Evolutionary conservation across 2,888 invertebrate genomes (phyloP).

Genomic region (Mylabris sibirica): DNA sequence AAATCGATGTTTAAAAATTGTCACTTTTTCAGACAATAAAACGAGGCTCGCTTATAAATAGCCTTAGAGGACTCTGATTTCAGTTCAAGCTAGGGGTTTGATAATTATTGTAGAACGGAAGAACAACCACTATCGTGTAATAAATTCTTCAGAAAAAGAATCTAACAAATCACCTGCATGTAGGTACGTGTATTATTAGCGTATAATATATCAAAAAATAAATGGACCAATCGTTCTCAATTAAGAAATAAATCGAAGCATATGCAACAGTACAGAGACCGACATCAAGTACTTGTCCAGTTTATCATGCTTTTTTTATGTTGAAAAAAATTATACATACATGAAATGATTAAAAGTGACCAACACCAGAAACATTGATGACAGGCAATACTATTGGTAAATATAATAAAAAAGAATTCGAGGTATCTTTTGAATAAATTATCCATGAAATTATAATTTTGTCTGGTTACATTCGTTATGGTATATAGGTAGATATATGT

Average conservation of each 20-base stretch:
- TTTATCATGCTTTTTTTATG: conserved; percentile 1
- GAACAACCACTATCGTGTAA: not conserved
- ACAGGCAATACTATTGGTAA: not conserved
- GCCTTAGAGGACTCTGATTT: too few species aligned
- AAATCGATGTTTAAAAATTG: too few species aligned
- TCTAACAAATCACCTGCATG: conserved; percentile 29
- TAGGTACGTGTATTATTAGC: conserved; percentile 36
- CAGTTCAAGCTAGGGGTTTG: too few species aligned
- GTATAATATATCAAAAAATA: conserved; percentile 36
- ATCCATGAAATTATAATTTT: conserved; percentile 25
- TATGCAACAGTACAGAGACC: not conserved
- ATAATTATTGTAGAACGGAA: not conserved
- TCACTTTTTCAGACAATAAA: too few species aligned
- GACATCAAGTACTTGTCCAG: not conserved
- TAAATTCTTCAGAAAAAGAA: conserved; percentile 21
- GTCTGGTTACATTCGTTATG: conserved; percentile 10
- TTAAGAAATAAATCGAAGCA: conserved; percentile 37
- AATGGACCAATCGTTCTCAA: conserved; percentile 34
- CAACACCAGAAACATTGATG: not conserved
- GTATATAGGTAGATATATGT: not conserved
- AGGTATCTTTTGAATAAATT: conserved; percentile 26
- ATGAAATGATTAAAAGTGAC: conserved; percentile 17
- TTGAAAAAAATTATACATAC: conserved; percentile 23
- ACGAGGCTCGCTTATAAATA: too few species aligned
- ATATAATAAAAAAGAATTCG: conserved; percentile 18